Conservation (phyloP, 2,797 vertebrate genomes). For the Glyptemys insculpta region DNA sequence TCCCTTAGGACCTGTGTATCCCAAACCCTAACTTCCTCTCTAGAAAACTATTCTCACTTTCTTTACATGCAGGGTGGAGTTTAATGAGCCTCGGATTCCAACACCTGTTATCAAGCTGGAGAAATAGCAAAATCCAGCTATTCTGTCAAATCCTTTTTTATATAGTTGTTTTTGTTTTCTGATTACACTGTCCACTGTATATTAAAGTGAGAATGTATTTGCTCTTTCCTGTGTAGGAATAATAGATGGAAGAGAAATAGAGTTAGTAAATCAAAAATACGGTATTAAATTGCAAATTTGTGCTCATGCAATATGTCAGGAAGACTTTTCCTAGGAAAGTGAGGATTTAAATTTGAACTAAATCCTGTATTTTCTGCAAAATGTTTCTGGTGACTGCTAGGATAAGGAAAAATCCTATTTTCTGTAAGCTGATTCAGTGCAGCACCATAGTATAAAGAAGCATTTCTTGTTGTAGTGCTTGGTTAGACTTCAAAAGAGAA, state of each 20-base stretch:
- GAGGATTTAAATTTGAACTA: not conserved
- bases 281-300: slow-evolving; percentile 13
- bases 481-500: slow-evolving; percentile 18
- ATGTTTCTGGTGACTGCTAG: not conserved
- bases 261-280: not conserved
- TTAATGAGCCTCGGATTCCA: slow-evolving; percentile 23
- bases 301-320: not conserved
- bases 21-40: not conserved
- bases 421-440: not conserved
- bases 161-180: not conserved
- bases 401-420: not conserved
- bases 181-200: not conserved
- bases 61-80: slow-evolving; percentile 24
- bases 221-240: slow-evolving; percentile 6
- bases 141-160: not conserved
- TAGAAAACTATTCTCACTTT: slow-evolving; percentile 37
- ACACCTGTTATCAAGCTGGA: not conserved
- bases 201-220: slow-evolving; percentile 25
- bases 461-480: not conserved
- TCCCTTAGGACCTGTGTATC: not conserved
- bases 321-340: not conserved
- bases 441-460: not conserved
- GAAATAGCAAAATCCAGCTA: slow-evolving; percentile 1
- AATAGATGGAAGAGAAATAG: slow-evolving; percentile 2
- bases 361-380: not conserved